Evolutionary conservation across 1,140 invertebrate species (phyloP).

Genomic region (Zaprionus ghesquierei): DNA sequence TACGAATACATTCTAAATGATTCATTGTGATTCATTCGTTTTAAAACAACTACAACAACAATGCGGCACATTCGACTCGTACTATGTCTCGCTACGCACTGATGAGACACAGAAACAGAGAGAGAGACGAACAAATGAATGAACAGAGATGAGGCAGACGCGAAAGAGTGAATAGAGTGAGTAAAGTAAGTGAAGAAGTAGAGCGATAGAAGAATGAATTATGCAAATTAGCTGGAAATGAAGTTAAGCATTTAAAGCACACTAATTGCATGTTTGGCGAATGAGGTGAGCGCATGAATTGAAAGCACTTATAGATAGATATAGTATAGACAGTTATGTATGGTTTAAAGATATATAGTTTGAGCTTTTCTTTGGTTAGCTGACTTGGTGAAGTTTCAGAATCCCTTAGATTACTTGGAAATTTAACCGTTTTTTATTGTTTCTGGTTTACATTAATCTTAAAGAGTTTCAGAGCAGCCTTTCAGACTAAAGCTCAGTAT

Average conservation of each 20-base stretch:
- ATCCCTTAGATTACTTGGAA: not conserved
- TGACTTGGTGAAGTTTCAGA: not conserved
- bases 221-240: constrained; percentile 38
- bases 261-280: constrained; percentile 1
- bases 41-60: constrained; percentile 25
- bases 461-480: too few species aligned
- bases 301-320: not conserved
- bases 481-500: too few species aligned
- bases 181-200: not conserved
- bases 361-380: not conserved
- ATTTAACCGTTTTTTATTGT: not conserved
- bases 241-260: constrained; percentile 12
- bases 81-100: not conserved
- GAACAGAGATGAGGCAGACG: not conserved
- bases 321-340: not conserved
- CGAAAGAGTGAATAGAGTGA: not conserved
- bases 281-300: not conserved
- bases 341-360: constrained; percentile 2
- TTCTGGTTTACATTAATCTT: not conserved
- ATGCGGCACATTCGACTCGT: not conserved
- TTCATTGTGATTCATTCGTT: not conserved
- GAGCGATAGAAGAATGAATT: constrained; percentile 9
- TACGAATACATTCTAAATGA: not conserved
- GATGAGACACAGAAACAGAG: too few species aligned
- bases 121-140: not conserved